Percentiles rank a stretch among this genome's conserved stretches.
Conservation (phyloP, 2,113 vertebrate genomes). For the Leptobrachium leishanense region DNA sequence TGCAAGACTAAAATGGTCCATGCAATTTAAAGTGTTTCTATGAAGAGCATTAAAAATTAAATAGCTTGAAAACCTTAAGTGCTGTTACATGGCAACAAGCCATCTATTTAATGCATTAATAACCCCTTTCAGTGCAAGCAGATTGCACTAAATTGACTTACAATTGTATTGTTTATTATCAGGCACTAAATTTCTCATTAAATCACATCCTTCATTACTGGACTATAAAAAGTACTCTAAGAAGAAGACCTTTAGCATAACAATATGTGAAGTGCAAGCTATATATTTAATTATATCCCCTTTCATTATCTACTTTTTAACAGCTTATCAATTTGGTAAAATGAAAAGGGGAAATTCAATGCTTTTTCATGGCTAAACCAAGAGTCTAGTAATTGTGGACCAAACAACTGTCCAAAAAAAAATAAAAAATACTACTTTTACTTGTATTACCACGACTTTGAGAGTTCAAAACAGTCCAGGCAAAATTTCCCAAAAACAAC, state of each 20-base stretch:
- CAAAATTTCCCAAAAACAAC: no score
- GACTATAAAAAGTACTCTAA: conserved; percentile 4
- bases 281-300: no score
- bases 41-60: conserved; percentile 42
- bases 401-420: no score
- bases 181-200: conserved; percentile 18
- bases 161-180: conserved; percentile 36
- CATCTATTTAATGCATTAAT: conserved; percentile 33
- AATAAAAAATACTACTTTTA: no score
- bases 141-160: conserved; percentile 20
- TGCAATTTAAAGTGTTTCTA: conserved; percentile 27
- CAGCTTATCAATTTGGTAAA: no score
- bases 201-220: conserved; percentile 13
- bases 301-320: no score
- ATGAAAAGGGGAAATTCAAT: no score
- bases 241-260: not conserved
- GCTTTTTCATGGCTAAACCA: no score
- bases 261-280: not conserved
- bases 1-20: conserved; percentile 3
- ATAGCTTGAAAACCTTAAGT: not conserved
- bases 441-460: no score
- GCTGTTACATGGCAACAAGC: conserved; percentile 34
- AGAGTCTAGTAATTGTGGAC: no score
- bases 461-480: no score
- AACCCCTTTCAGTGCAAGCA: conserved; percentile 27